Evolutionary conservation across 2,113 vertebrate genomes (phyloP).

Genomic region (Xyrauchen texanus): DNA sequence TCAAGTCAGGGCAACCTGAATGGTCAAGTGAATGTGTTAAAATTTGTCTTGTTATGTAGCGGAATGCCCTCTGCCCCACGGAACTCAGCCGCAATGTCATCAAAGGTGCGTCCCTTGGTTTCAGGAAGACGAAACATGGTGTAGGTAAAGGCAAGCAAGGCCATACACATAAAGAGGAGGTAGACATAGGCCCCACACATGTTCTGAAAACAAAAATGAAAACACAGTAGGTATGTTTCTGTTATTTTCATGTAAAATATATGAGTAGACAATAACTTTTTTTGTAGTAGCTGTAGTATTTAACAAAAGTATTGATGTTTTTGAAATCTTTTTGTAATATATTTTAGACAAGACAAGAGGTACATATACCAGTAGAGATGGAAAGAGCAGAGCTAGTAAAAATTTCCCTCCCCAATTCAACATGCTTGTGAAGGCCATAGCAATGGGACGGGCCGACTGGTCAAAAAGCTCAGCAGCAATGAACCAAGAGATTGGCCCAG

Average conservation of each 20-base stretch:
- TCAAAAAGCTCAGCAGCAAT: slow-evolving; percentile 73
- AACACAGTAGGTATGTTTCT: background rate
- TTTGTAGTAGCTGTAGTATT: no score
- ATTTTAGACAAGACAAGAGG: background rate
- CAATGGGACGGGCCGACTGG: slow-evolving; percentile 60
- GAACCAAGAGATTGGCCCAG: slow-evolving; percentile 73
- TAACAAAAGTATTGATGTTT: no score
- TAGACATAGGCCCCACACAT: slow-evolving; percentile 72
- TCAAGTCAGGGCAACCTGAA: background rate
- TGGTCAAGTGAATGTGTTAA: slow-evolving; percentile 74
- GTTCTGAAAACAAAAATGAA: slow-evolving; percentile 59
- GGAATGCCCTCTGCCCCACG: slow-evolving; percentile 70
- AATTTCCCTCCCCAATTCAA: slow-evolving; percentile 76
- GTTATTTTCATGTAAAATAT: background rate
- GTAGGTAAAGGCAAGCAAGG: slow-evolving; percentile 68
- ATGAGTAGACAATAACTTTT: background rate
- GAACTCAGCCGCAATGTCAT: slow-evolving; percentile 77
- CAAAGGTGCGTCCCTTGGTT: slow-evolving; percentile 77
- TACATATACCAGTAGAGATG: slow-evolving; percentile 59
- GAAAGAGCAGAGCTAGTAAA: slow-evolving; percentile 70
- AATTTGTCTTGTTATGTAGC: slow-evolving; percentile 68
- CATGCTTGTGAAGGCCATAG: slow-evolving; percentile 76
- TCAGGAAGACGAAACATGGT: slow-evolving; percentile 74
- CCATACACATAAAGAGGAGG: slow-evolving; percentile 72
- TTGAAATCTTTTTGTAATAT: no score